A percentile compares a stretch with the other conserved stretches of the same genome.
Evolutionary conservation across 2,797 vertebrate species (phyloP).

Genomic region (Manis crassicaudata): DNA sequence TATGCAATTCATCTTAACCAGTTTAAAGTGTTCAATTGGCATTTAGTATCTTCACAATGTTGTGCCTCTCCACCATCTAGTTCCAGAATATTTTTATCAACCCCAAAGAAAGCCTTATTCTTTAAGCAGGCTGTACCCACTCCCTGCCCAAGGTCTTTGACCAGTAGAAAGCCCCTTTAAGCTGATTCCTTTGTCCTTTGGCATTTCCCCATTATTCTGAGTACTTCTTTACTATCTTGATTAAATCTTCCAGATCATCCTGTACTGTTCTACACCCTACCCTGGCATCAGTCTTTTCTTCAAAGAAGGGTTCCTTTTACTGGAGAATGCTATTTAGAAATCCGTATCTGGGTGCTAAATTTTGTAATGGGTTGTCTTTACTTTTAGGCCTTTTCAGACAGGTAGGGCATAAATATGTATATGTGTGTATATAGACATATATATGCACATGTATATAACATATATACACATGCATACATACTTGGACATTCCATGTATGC

Average conservation of each 20-base stretch:
- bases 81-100: neutral
- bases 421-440: neutral
- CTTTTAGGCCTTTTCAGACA: neutral
- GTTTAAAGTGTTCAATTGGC: neutral
- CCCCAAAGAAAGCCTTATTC: neutral
- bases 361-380: neutral
- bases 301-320: neutral
- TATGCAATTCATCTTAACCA: neutral
- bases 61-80: neutral
- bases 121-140: neutral
- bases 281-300: neutral
- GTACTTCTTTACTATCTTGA: neutral
- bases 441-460: neutral
- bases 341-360: neutral
- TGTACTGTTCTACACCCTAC: neutral
- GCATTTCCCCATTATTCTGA: neutral
- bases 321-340: constrained; percentile 10
- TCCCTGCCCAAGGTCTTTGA: rapidly evolving
- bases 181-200: neutral
- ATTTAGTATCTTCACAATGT: neutral
- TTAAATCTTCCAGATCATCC: neutral
- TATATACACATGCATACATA: neutral
- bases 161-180: neutral
- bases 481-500: neutral
- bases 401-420: neutral